These are phyloP conservation scores for Martes flavigula DNA, from an alignment of 2,797 vertebrate genomes.

Conservation along the genomic window DNA sequence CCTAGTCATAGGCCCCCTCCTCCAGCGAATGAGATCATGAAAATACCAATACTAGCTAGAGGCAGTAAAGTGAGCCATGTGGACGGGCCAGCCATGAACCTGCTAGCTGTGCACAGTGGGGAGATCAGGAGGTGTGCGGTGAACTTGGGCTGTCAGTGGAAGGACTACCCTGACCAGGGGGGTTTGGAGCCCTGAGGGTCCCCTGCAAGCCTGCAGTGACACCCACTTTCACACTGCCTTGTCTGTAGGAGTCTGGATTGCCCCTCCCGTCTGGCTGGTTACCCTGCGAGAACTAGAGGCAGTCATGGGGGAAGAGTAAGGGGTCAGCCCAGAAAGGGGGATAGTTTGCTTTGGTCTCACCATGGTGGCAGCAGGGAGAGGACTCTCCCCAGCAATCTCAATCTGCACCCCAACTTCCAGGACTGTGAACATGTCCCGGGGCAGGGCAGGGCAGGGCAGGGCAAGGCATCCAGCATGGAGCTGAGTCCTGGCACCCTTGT, in stretches of 20 bases:
- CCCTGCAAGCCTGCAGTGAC: not conserved
- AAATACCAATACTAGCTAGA: not conserved
- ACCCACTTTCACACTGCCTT: not conserved
- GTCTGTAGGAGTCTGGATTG: accelerated
- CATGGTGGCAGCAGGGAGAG: not conserved
- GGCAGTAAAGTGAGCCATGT: not conserved
- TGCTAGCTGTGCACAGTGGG: not conserved
- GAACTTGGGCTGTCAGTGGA: not conserved
- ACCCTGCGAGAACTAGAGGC: not conserved
- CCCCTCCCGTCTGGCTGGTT: accelerated
- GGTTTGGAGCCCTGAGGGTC: not conserved
- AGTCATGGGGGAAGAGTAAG: not conserved
- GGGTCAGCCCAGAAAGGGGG: not conserved
- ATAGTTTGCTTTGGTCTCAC: not conserved
- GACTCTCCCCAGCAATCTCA: no score
- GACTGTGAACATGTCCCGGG: not conserved
- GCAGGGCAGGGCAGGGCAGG: not conserved
- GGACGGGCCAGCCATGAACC: accelerated
- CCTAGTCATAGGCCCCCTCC: not conserved
- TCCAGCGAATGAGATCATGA: not conserved
- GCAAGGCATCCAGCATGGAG: not conserved
- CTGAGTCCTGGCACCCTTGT: not conserved
- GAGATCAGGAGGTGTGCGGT: not conserved
- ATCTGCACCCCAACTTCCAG: not conserved
- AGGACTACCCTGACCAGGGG: not conserved